These are phyloP conservation scores for Semotilus atromaculatus DNA, from an alignment of 2,797 vertebrate species.

Conservation along the genomic window DNA sequence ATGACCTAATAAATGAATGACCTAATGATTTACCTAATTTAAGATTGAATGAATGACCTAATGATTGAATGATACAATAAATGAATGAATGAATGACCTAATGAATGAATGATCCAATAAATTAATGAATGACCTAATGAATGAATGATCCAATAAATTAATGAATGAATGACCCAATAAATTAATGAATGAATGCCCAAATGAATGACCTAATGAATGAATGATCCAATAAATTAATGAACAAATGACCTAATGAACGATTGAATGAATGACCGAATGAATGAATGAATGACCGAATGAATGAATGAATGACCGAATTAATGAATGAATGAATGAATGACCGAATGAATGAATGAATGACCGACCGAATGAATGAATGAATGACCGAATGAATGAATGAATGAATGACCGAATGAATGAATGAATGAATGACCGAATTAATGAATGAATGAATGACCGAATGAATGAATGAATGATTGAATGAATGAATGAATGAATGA, in stretches of 20 bases:
- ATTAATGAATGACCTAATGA: neutral
- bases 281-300: too few relatives aligned
- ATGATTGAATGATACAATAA: too few relatives aligned
- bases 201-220: neutral
- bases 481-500: fast-evolving
- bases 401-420: neutral
- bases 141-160: too few relatives aligned
- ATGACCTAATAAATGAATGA: neutral
- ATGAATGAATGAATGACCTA: fast-evolving
- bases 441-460: fast-evolving
- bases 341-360: neutral
- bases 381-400: fast-evolving
- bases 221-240: fast-evolving
- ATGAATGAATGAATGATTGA: neutral
- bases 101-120: neutral
- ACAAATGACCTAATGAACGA: too few relatives aligned
- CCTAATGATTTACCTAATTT: too few relatives aligned
- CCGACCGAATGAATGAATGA: neutral
- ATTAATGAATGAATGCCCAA: too few relatives aligned
- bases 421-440: neutral
- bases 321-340: fast-evolving
- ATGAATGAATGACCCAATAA: neutral
- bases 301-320: neutral
- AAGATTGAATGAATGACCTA: too few relatives aligned
- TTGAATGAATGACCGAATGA: fast-evolving